Evolutionary conservation across 2,888 invertebrate species (phyloP).

Genomic region (Metopia argyrocephala): DNA sequence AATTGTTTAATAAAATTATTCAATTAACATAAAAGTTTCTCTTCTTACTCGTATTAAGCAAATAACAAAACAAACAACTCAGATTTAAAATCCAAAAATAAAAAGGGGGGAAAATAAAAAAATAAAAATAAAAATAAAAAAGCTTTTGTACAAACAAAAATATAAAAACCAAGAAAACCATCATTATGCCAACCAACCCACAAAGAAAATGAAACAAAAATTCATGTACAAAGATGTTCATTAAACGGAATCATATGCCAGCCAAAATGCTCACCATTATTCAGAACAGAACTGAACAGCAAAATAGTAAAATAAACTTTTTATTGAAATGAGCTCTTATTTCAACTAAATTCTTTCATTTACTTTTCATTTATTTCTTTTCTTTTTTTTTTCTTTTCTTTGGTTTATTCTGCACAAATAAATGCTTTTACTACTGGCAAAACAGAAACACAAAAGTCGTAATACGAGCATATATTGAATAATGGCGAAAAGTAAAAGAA

Average conservation of each 20-base stretch:
- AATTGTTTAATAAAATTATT: slow-evolving; percentile 42
- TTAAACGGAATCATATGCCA: slow-evolving; percentile 43
- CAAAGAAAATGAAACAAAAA: slow-evolving; percentile 12
- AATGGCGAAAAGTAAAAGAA: neutral
- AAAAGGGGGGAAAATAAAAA: neutral
- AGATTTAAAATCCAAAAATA: neutral
- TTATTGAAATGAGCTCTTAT: slow-evolving; percentile 52
- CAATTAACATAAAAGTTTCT: slow-evolving; percentile 55
- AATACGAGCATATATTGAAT: too few relatives aligned
- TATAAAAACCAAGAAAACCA: neutral
- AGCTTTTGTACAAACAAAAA: neutral
- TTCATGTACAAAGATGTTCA: slow-evolving; percentile 23
- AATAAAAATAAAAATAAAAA: neutral
- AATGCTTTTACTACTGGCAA: slow-evolving; percentile 38
- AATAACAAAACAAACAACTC: slow-evolving; percentile 4
- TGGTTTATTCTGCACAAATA: neutral
- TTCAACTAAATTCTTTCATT: neutral
- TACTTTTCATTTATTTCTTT: too few relatives aligned
- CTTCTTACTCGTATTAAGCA: slow-evolving; percentile 29
- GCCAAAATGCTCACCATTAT: slow-evolving; percentile 35
- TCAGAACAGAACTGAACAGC: too few relatives aligned
- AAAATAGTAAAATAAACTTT: slow-evolving; percentile 45
- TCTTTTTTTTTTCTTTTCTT: too few relatives aligned
- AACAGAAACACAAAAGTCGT: slow-evolving; percentile 30
- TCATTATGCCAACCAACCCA: slow-evolving; percentile 24